These are phyloP conservation scores for Apodemus speciosus DNA, from an alignment of 2,113 vertebrate species.

Conservation along the genomic window DNA sequence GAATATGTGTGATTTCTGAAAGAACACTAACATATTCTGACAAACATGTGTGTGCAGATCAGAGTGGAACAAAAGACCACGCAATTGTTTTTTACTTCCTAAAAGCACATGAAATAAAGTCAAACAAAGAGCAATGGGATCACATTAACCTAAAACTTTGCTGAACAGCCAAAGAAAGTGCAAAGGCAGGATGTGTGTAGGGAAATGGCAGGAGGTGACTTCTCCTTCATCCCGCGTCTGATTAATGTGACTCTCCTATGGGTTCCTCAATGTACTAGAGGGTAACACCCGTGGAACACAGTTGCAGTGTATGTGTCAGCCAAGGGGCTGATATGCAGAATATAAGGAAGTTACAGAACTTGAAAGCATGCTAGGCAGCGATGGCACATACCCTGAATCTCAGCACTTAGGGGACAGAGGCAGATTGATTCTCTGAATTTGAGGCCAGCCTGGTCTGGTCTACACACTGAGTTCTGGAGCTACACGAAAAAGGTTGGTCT, in stretches of 20 bases:
- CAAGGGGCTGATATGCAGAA: not conserved
- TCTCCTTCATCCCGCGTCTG: no score
- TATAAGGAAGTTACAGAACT: not conserved
- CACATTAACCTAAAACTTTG: not conserved
- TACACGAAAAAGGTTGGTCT: no score
- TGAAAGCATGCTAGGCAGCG: not conserved
- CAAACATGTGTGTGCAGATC: not conserved
- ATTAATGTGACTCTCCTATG: no score
- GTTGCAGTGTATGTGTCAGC: not conserved
- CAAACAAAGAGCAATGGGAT: not conserved
- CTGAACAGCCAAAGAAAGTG: not conserved
- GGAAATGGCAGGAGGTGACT: no score
- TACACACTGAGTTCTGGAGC: no score
- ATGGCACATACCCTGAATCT: no score
- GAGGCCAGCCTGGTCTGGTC: no score
- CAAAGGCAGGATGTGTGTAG: not conserved
- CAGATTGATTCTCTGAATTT: no score
- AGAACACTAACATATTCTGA: not conserved
- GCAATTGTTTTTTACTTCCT: not conserved
- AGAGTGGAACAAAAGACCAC: not conserved
- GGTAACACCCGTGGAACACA: not conserved
- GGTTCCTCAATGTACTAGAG: no score
- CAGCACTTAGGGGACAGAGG: no score
- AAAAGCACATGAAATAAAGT: not conserved
- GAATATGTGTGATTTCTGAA: not conserved